These are phyloP conservation scores for Labroides dimidiatus DNA, from an alignment of 2,797 vertebrate species.

Conservation along the genomic window DNA sequence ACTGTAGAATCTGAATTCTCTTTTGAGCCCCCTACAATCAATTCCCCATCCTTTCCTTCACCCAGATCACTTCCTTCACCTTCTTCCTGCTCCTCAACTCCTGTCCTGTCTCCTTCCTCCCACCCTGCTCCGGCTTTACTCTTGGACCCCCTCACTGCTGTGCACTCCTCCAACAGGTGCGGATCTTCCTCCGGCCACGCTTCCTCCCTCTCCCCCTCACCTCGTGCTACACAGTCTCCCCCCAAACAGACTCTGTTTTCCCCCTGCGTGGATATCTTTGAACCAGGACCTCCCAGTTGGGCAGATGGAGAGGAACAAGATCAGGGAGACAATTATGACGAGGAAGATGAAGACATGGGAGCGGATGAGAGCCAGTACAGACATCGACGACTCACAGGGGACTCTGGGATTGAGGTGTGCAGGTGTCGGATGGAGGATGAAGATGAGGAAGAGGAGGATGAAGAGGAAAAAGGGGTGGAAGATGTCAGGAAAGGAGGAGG, in stretches of 20 bases:
- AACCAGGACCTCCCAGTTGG: slow-evolving; percentile 72
- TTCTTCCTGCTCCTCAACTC: slow-evolving; percentile 9
- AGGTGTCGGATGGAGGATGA: slow-evolving; percentile 85
- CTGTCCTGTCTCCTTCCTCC: slow-evolving; percentile 17
- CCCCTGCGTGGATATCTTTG: slow-evolving; percentile 84
- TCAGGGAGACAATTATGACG: slow-evolving; percentile 55
- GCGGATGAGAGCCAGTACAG: slow-evolving; percentile 86
- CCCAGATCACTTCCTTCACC: slow-evolving; percentile 41
- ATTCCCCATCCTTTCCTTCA: slow-evolving; percentile 53
- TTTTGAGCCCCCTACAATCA: not conserved
- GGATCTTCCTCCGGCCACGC: slow-evolving; percentile 60
- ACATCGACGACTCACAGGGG: slow-evolving; percentile 89
- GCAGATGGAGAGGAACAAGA: slow-evolving; percentile 56
- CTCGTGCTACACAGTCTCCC: slow-evolving; percentile 75
- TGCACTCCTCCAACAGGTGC: slow-evolving; percentile 57
- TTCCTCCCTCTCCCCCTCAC: slow-evolving; percentile 72
- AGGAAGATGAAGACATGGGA: slow-evolving; percentile 81
- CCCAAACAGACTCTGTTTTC: slow-evolving; percentile 86
- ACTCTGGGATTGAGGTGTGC: slow-evolving; percentile 94
- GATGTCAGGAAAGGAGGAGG: slow-evolving; percentile 20
- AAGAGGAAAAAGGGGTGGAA: slow-evolving; percentile 63
- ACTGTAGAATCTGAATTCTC: slow-evolving; percentile 58
- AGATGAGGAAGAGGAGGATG: slow-evolving; percentile 75
- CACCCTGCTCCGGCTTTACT: slow-evolving; percentile 52
- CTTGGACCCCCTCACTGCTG: slow-evolving; percentile 65